phyloP scores from a whole-genome alignment of 2,888 invertebrate species.

The Andrena haemorrhoa region DNA sequence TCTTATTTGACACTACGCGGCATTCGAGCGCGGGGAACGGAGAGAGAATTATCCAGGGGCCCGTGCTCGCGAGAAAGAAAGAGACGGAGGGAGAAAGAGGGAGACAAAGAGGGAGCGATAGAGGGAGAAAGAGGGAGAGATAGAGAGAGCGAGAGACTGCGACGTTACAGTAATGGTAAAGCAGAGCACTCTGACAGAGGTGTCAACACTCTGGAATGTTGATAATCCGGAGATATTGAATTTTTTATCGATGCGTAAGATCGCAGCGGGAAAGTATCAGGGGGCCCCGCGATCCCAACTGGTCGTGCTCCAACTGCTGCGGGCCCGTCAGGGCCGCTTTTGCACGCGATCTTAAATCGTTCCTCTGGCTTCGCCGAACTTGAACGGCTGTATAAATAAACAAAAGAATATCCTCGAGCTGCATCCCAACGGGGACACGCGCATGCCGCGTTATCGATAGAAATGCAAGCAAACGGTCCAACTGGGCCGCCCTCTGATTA shows the following conservation, averaged over 20 bases:
- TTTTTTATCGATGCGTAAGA: constrained; percentile 60
- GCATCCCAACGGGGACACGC: constrained; percentile 22
- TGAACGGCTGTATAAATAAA: constrained; percentile 78
- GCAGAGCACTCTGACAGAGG: constrained; percentile 78
- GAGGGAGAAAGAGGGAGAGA: too few species aligned
- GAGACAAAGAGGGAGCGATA: too few species aligned
- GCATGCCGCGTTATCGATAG: constrained; percentile 40
- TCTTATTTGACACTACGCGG: constrained; percentile 64
- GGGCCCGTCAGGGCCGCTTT: constrained; percentile 14
- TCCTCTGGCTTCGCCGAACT: constrained; percentile 68
- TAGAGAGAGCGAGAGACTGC: constrained; percentile 16
- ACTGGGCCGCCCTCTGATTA: constrained; percentile 62
- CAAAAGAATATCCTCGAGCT: constrained; percentile 73
- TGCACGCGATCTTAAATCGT: constrained; percentile 55
- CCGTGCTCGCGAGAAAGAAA: constrained; percentile 19
- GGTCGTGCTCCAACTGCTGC: background rate
- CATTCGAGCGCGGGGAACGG: constrained; percentile 46
- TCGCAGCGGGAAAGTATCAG: constrained; percentile 42
- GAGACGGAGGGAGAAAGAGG: background rate
- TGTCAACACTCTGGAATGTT: constrained; percentile 83
- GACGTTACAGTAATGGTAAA: constrained; percentile 59
- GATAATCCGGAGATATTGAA: constrained; percentile 77
- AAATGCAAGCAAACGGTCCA: constrained; percentile 38
- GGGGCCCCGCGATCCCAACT: constrained; percentile 7
- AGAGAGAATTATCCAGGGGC: constrained; percentile 24